Evolutionary conservation across 2,888 invertebrate species (phyloP), one percentile per base, ranked within the genome.

Genomic region (Caenorhabditis imperialis): DNA sequence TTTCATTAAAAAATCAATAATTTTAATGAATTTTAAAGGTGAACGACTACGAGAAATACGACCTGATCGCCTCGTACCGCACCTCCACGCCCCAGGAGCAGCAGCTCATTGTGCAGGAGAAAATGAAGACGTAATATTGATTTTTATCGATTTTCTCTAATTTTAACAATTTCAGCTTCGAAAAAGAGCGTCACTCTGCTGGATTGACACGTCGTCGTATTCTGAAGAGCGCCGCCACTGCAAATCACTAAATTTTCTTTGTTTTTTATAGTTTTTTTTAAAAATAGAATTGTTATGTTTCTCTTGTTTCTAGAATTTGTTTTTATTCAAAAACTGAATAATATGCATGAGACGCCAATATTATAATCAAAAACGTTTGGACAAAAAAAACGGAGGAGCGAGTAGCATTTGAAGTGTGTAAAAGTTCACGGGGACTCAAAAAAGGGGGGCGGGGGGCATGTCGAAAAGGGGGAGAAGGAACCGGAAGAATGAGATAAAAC

Each of bases 31-130:
- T n/a, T 40, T 42, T 76, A 22, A 45, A 81, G 81, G 50, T 86
- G 25, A 79, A 79, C 38, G 82, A 84, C 62, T 85, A 82, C 54
- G 77, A 81, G 47, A 81, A 85, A 50, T 87, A 83, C 69, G 87
- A 87, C 61, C 55, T 87, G 23, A 75, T 87, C 51, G 80, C 79
- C 14, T 63, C 77, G 44, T 87, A 87, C 57, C 72, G 87, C 25
- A 78, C 76, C 22, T 70, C 77, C 18, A 80, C 82, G 22, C 81
- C 81, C 14, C 45, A 78, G 37, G 87, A 87, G 40, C 81, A 85
- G 50, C 87, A 87, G 67, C 45, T 81, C 20, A 30, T 23, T 10
- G 77, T 80, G 10, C 78, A 83, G 42, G 57, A 74, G 23, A 71
- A 81, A 37, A 81, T 83, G 74, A 75, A 77, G 42, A 70, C 70